Evolutionary conservation across 2,888 invertebrate genomes (phyloP), one percentile per base, ranked within the genome.

Genomic region (Conistra vaccinii): DNA sequence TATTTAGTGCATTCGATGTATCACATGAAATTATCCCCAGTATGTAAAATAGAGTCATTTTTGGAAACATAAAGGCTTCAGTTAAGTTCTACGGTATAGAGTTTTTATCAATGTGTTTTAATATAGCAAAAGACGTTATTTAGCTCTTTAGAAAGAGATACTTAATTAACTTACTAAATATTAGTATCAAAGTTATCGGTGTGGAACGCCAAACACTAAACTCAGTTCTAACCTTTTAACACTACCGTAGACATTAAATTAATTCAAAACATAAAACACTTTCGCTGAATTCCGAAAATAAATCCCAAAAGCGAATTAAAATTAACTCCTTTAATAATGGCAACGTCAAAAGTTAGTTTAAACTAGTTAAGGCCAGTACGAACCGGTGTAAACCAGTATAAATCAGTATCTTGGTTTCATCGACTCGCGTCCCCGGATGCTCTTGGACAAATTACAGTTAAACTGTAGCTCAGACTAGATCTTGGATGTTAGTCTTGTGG

Each of bases 361-460:
- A 79, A 79, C 83, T 70, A 80, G 76, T 73, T 83, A 74, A 35
- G 48, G 51, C 68, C 72, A 62, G 78, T 68, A 48, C 70, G n/a
- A 78, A 70, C 67, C 69, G 53, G 73, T 78, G 82, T 79, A 79
- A 77, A 76, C 80, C 68, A 60, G 81, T 69, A 76, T 77, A 81
- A 74, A 73, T 72, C 68, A 69, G 81, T 74, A 84, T 77, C 68
- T 69, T 66, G 58, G 73, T 79, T 84, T 76, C 71, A 80, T 82
- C 68, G 76, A 65, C 61, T 73, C 7, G n/a, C 57, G 71, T 83
- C 78, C 77, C 77, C 66, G 71, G 55, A 65, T 76, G 45, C 67
- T 77, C 72, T 51, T 61, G 62, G 84, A 85, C 82, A 84, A 85
- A 86, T 84, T 80, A 82, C 75, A 68, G 61, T 78, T 79, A 70